Base-by-base conservation (phyloP, 2,113 vertebrate genomes). In the Peucedramus taeniatus region DNA sequence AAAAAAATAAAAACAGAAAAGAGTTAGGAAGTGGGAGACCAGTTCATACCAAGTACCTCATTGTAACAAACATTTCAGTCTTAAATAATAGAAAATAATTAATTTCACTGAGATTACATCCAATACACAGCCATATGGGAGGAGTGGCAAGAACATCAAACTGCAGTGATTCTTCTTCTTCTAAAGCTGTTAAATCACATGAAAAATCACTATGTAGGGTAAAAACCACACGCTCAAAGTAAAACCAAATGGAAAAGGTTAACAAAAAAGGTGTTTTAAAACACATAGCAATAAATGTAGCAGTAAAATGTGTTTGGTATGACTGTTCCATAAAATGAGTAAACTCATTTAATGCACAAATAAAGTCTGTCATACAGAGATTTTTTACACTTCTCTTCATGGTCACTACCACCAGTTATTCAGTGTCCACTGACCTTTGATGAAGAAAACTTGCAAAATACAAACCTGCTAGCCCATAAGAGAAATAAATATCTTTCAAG, bases 21-120 rank as follows among this genome's bases (percentile, higher is more conserved):
- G 24, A 33, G 17, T 84, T 79, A 81, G 27, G 84, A 92, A 90
- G 60, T 13, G 21, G 45, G 63, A 96, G 88, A 83, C 59, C 68
- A 78, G 63, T 92, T 94, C 57, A 80, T 49, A 88, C 40, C 59
- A 95, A 81, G 89, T 66, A 94, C 40, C 85, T 81, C 42, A 81
- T 33, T 3, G 44, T 31, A 95, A 80, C 63, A 87, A 87, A 96
- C 83, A 87, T 78, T 91, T 94, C 31, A 75, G 70, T 83, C 54
- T 86, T 64, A 83, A 87, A 57, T 70, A 90, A 66, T 4, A 65
- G 37, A 65, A 84, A 93, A 91, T 7, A 87, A 87, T 84, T 77
- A 70, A 80, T 39, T 83, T 82, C 78, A 49, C n/a, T 54, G 74
- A 71, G 30, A 91, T 80, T 83, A 71, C 39, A 51, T 79, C 45